Conservation (phyloP, 2,888 invertebrate genomes). For the Pseudanteris insignis region DNA sequence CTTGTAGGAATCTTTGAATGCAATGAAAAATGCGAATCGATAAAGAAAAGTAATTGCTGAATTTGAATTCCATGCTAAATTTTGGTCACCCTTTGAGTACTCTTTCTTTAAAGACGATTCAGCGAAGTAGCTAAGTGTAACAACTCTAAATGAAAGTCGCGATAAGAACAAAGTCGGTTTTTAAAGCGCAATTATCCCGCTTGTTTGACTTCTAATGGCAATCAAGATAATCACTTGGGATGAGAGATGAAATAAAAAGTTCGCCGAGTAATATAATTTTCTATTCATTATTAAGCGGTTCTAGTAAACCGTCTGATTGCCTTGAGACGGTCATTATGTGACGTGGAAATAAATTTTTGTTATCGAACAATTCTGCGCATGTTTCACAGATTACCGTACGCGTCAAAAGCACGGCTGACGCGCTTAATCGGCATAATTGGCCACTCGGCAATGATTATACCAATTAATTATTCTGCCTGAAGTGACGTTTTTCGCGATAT, state of each 20-base stretch:
- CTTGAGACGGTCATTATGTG: slow-evolving; percentile 27
- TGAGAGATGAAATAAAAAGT: slow-evolving; percentile 7
- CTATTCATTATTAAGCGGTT: slow-evolving; percentile 34
- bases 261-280: slow-evolving; percentile 18
- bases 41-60: background rate
- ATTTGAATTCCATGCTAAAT: background rate
- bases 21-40: too few species aligned
- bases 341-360: slow-evolving; percentile 27
- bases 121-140: too few species aligned
- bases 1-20: too few species aligned
- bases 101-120: too few species aligned
- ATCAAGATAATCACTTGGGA: slow-evolving; percentile 21
- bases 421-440: slow-evolving; percentile 22
- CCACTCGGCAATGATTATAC: slow-evolving; percentile 24
- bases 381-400: slow-evolving; percentile 16
- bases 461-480: slow-evolving; percentile 25
- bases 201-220: slow-evolving; percentile 32
- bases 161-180: slow-evolving; percentile 24
- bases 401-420: slow-evolving; percentile 23
- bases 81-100: background rate
- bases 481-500: slow-evolving; percentile 9
- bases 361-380: slow-evolving; percentile 27
- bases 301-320: slow-evolving; percentile 22
- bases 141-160: too few species aligned
- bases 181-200: slow-evolving; percentile 28